A percentile compares a stretch with the other conserved stretches of the same genome.
These are phyloP conservation scores for Diloba caeruleocephala DNA, from an alignment of 2,888 invertebrate genomes.

Conservation along the genomic window DNA sequence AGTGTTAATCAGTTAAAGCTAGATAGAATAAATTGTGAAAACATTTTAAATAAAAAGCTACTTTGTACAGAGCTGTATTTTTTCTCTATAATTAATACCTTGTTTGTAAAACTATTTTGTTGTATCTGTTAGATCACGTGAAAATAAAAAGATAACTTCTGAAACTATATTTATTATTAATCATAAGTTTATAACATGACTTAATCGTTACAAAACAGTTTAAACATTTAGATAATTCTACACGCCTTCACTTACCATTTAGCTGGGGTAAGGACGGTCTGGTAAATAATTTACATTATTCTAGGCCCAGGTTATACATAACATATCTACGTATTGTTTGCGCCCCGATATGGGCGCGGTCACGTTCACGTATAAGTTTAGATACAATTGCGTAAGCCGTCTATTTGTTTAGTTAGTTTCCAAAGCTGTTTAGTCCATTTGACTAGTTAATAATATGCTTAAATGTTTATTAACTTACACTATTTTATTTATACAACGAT, in stretches of 20 bases:
- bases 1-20: constrained; percentile 31
- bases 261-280: constrained; percentile 87
- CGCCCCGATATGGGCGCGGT: constrained; percentile 26
- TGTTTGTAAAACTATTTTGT: not conserved
- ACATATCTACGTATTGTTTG: constrained; percentile 41
- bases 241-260: constrained; percentile 82
- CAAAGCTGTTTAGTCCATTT: constrained; percentile 72
- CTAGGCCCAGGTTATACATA: constrained; percentile 82
- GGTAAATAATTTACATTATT: constrained; percentile 84
- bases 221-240: constrained; percentile 84
- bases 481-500: constrained; percentile 69
- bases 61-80: constrained; percentile 22
- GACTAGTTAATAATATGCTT: constrained; percentile 73
- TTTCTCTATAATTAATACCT: constrained; percentile 13
- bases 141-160: constrained; percentile 65
- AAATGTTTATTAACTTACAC: constrained; percentile 63
- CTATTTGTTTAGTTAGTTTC: constrained; percentile 53
- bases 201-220: constrained; percentile 87
- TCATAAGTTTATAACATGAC: constrained; percentile 88
- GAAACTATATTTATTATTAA: constrained; percentile 88
- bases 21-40: constrained; percentile 41
- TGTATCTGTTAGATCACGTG: not conserved
- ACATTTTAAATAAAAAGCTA: constrained; percentile 36
- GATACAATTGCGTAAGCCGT: constrained; percentile 59
- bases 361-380: constrained; percentile 41